A percentile compares a stretch with the other conserved stretches of the same genome.
Conservation (phyloP, 2,797 vertebrate genomes). For the Emys orbicularis region DNA sequence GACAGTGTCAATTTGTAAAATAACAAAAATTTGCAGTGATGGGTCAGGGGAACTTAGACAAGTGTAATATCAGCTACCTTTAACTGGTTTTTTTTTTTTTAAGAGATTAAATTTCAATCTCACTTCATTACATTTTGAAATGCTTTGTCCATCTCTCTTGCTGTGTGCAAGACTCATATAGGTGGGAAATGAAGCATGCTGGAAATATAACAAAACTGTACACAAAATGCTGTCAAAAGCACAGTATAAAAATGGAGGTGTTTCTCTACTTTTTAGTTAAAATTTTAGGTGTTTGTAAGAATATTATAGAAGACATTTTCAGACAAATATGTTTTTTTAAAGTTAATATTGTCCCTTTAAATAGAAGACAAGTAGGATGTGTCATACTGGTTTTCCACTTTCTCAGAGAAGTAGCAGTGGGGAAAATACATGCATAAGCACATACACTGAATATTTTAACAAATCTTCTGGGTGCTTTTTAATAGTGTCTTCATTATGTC, state of each 20-base stretch:
- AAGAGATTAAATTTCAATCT: neutral
- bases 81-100: too few species aligned
- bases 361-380: neutral
- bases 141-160: neutral
- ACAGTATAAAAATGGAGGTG: neutral
- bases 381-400: neutral
- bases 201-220: neutral
- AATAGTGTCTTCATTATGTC: neutral
- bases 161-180: neutral
- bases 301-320: too few species aligned
- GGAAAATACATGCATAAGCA: neutral
- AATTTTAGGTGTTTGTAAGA: neutral
- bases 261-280: neutral
- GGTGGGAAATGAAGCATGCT: neutral
- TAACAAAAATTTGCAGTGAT: neutral
- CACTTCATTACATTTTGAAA: neutral
- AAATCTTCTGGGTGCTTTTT: accelerated
- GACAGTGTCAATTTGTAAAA: neutral
- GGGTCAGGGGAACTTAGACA: neutral
- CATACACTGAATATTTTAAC: neutral
- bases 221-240: neutral
- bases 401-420: neutral
- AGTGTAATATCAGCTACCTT: neutral
- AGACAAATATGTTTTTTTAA: neutral
- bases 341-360: neutral